Base-by-base conservation (phyloP, 2,888 invertebrate species). In the Cosmia trapezina region DNA sequence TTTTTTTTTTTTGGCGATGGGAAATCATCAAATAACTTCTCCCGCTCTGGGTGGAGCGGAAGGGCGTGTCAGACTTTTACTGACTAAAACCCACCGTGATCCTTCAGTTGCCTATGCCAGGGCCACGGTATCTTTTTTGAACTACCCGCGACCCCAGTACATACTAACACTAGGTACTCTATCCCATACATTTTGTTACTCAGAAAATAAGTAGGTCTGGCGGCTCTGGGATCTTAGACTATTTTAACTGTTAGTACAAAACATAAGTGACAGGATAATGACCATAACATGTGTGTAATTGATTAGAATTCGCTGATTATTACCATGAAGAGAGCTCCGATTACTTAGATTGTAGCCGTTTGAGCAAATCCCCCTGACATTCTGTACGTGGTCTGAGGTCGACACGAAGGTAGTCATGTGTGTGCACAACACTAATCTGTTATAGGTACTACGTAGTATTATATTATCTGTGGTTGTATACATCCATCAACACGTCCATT, bases 301-400 rank as follows among this genome's bases (percentile, higher is more conserved):
- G 79, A 85, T 86, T 84, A 73, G 85, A 85, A 84, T 88, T 87
- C 63, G 75, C 81, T 88, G 89, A 90, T 88, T 88, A 90, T 88
- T 88, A 82, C 83, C 61, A 67, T 81, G 74, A 81, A 77, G 76
- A 86, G 75, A 82, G 76, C 80, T 81, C 84, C 66, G 73, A 73
- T 80, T 86, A 82, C 85, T 82, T 86, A 87, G 86, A 81, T 81
- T 77, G 80, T 83, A 76, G 83, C 83, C 79, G 76, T 88, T 87
- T 86, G 87, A 88, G 85, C 86, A 80, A 91, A 90, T 92, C 89
- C 89, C 93, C 93, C 89, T 94, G 94, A 94, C 94, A 94, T 94
- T 94, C 91, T 93, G 89, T 85, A 86, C 87, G 88, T 84, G 85
- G 84, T 81, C 84, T 91, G 89, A 94, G 94, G 94, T 92, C 93